Percentiles rank a stretch among this genome's conserved stretches.
Conservation (phyloP, 1,140 invertebrate species). For the Hyles euphorbiae region DNA sequence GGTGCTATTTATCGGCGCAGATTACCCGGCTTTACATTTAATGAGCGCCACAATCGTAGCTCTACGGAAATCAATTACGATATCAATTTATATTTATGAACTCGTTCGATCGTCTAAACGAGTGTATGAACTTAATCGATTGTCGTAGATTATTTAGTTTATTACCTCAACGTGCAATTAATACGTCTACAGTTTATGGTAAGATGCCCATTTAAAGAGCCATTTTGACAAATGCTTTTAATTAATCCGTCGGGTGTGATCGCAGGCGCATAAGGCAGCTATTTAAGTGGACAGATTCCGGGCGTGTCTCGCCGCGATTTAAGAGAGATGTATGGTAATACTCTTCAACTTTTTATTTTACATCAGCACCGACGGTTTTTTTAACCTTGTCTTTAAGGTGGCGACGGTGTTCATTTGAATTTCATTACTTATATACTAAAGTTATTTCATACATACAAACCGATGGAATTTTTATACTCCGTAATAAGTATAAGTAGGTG, state of each 20-base stretch:
- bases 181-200: constrained; percentile 23
- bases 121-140: constrained; percentile 32
- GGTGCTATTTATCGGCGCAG: constrained; percentile 27
- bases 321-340: constrained; percentile 26
- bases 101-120: constrained; percentile 17
- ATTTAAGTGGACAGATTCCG: constrained; percentile 41
- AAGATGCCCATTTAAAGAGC: constrained; percentile 37
- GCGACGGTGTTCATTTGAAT: too few relatives aligned
- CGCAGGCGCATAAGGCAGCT: constrained; percentile 31
- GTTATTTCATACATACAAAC: background rate
- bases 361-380: too few relatives aligned
- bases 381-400: too few relatives aligned
- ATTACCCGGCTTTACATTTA: constrained; percentile 27
- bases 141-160: constrained; percentile 34
- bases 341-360: background rate
- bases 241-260: constrained; percentile 46
- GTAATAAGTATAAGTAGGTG: constrained; percentile 22
- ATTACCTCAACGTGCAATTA: constrained; percentile 35
- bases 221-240: constrained; percentile 50
- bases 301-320: constrained; percentile 27
- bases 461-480: background rate
- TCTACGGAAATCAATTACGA: constrained; percentile 33
- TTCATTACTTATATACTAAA: background rate
- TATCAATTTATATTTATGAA: constrained; percentile 27
- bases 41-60: constrained; percentile 22